These are phyloP conservation scores for Glomeris maerens DNA, from an alignment of 1,140 invertebrate species.

Conservation along the genomic window DNA sequence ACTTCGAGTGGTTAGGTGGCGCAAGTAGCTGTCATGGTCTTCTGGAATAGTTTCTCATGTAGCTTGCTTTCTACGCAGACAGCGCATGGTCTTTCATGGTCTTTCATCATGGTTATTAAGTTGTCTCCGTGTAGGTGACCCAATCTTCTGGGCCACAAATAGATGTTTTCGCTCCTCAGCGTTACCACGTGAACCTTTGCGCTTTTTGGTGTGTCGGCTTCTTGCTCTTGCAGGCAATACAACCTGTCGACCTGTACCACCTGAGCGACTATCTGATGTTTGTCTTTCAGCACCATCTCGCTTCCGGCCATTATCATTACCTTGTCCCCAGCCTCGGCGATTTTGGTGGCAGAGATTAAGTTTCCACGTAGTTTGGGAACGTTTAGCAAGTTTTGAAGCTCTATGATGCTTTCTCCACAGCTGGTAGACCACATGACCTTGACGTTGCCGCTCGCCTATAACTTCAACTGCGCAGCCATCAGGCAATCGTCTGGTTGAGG, in stretches of 20 bases:
- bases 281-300: not conserved
- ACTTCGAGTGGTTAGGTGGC: conserved; percentile 3
- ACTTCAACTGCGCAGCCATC: no score
- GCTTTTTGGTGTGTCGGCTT: not conserved
- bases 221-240: not conserved
- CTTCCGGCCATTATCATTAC: not conserved
- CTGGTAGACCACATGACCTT: no score
- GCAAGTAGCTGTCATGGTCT: not conserved
- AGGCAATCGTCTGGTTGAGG: no score
- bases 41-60: not conserved
- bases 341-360: no score
- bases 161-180: not conserved
- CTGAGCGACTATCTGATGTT: not conserved
- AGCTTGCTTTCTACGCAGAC: conserved; percentile 8
- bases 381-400: no score
- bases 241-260: no score
- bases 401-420: no score
- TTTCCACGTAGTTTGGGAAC: no score
- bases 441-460: no score
- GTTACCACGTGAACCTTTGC: not conserved
- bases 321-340: not conserved
- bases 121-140: not conserved
- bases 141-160: conserved; percentile 8
- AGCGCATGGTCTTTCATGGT: not conserved
- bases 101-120: not conserved